Conservation (phyloP, 2,113 vertebrate species). For the Pteronura brasiliensis region DNA sequence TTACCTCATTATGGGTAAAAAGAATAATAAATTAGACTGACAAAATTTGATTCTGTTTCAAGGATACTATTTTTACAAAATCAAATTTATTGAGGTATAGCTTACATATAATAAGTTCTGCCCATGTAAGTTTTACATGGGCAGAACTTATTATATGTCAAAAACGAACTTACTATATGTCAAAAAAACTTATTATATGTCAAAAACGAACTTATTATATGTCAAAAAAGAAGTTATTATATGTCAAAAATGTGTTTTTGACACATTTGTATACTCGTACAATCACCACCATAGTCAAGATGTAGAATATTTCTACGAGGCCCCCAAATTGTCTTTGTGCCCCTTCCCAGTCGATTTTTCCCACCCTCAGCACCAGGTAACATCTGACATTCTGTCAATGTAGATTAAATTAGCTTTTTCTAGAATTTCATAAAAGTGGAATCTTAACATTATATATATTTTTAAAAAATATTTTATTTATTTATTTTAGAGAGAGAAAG, state of each 20-base stretch:
- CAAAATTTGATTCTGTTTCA: constrained; percentile 33
- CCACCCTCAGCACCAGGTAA: background rate
- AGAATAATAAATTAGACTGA: constrained; percentile 17
- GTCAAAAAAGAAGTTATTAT: no score
- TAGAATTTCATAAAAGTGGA: background rate
- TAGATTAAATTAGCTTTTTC: background rate
- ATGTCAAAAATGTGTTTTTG: background rate
- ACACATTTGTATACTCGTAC: background rate
- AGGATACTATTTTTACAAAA: background rate
- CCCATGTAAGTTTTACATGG: background rate
- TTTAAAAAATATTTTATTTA: background rate
- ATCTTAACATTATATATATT: background rate
- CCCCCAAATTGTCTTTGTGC: background rate
- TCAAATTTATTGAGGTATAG: background rate
- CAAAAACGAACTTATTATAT: no score
- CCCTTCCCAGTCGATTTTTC: background rate
- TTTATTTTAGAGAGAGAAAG: background rate
- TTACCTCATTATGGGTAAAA: background rate
- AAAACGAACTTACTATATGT: no score
- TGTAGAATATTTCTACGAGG: background rate
- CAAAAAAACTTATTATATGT: no score
- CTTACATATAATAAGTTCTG: background rate
- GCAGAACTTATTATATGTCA: no score
- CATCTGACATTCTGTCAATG: background rate
- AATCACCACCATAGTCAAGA: background rate